Conservation (phyloP, 2,113 vertebrate genomes). For the Chaenogobius annularis region DNA sequence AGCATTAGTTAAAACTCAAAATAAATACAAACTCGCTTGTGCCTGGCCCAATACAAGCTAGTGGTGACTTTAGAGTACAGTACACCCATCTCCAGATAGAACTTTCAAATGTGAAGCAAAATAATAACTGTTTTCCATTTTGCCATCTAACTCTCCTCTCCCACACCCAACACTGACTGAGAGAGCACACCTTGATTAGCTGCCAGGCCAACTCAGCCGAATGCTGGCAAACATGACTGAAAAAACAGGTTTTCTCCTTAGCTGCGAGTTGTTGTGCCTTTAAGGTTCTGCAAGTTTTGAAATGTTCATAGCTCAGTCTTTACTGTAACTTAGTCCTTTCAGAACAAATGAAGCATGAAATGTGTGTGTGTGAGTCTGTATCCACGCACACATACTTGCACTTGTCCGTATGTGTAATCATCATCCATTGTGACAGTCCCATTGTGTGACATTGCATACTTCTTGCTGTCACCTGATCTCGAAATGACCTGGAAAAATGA, state of each 20-base stretch:
- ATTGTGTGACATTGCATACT: conserved; percentile 17
- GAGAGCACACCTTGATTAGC: conserved; percentile 51
- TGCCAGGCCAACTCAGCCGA: conserved; percentile 38
- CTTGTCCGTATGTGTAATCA: conserved; percentile 27
- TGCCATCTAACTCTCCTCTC: conserved; percentile 9
- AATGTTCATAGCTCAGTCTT: conserved; percentile 33
- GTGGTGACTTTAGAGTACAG: not conserved
- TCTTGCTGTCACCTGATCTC: conserved; percentile 35
- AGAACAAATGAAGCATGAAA: conserved; percentile 29
- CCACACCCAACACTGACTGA: not conserved
- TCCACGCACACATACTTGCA: conserved; percentile 8
- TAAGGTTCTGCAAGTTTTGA: conserved; percentile 36
- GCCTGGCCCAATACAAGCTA: not conserved
- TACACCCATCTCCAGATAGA: not conserved
- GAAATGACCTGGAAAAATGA: conserved; percentile 19
- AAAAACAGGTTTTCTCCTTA: conserved; percentile 60
- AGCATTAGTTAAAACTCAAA: not conserved
- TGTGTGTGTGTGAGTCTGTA: not conserved
- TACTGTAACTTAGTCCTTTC: conserved; percentile 36
- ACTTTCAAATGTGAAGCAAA: not conserved
- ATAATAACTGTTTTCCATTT: not conserved
- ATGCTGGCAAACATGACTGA: conserved; percentile 62
- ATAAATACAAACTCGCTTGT: not conserved
- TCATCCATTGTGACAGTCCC: conserved; percentile 17
- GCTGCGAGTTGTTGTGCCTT: conserved; percentile 36